Evolutionary conservation across 1,140 invertebrate species (phyloP), one percentile per base, ranked within the genome.

Genomic region (Drosophila lacteicornis): DNA sequence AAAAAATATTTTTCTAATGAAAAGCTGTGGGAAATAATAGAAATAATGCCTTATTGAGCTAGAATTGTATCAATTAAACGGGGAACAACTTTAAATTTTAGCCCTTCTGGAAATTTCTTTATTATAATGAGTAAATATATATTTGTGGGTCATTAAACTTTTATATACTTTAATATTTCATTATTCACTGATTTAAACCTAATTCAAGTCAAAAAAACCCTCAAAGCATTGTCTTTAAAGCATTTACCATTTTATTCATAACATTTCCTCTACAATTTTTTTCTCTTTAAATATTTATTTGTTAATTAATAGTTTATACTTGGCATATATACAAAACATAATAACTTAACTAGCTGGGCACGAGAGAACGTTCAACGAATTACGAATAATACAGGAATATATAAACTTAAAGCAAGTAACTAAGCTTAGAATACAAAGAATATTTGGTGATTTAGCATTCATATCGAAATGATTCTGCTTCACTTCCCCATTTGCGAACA

Each of bases 391-490:
- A 63, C 30, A 74, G 67, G 7, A 51, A 58, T 66, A 55, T 62
- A n/a, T 27, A 40, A 40, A 65, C 49, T 51, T 71, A 56, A 38
- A 60, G 30, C 59, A 76, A 49, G 27, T 50, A n/a, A 70, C 56
- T 73, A 63, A 76, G 63, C 63, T 70, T 83, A 88, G 27, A 59
- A 47, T 25, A 75, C 27, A 75, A 40, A 40, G 36, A 56, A 90
- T 88, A 81, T 90, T 90, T 88, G 84, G 84, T 78, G 51, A 63
- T 80, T 88, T 84, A 88, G 84, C 85, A 60, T 88, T 57, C 40
- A 73, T 75, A 61, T 69, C 65, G 38, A 71, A 76, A 9, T 15
- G n/a, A 27, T 25, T 57, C 38, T 33, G 45, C 46, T 40, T 68
- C 25, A 55, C 17, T 25, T 40, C 27, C 61, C n/a, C 27, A 36